phyloP scores from a whole-genome alignment of 2,113 vertebrate species.

The Chrysochloris asiatica region DNA sequence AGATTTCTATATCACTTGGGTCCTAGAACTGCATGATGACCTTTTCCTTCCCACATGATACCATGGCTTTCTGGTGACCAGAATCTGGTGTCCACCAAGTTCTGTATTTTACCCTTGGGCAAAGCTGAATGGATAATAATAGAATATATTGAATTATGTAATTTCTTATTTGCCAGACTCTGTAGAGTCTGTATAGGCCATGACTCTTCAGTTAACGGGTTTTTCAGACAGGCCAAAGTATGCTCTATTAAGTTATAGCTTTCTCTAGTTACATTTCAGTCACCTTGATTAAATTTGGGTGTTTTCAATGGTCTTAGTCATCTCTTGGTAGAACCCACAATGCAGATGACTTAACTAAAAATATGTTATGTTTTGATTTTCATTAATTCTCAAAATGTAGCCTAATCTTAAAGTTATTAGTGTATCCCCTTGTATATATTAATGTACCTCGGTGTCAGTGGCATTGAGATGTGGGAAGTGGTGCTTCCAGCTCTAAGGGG shows the following conservation, averaged over 20 bases:
- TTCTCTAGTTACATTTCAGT: background rate
- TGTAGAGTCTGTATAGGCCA: background rate
- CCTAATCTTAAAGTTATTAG: background rate
- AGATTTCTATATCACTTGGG: background rate
- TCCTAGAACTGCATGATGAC: background rate
- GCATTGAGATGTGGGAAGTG: background rate
- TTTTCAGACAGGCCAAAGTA: slow-evolving; percentile 10
- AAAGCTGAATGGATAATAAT: background rate
- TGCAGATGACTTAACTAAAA: background rate
- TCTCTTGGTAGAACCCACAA: background rate
- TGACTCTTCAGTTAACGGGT: background rate
- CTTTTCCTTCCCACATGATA: background rate
- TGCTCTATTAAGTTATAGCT: background rate
- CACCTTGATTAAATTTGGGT: background rate
- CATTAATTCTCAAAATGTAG: background rate
- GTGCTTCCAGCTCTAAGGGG: background rate
- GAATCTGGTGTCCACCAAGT: background rate
- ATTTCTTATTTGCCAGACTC: background rate
- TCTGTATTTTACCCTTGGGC: background rate
- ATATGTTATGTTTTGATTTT: background rate
- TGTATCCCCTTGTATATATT: background rate
- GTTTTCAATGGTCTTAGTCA: background rate
- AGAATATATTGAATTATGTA: background rate
- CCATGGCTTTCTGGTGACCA: background rate
- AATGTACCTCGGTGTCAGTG: background rate